phyloP scores from a whole-genome alignment of 2,797 vertebrate genomes.

The Gadopsis bispinosus region DNA sequence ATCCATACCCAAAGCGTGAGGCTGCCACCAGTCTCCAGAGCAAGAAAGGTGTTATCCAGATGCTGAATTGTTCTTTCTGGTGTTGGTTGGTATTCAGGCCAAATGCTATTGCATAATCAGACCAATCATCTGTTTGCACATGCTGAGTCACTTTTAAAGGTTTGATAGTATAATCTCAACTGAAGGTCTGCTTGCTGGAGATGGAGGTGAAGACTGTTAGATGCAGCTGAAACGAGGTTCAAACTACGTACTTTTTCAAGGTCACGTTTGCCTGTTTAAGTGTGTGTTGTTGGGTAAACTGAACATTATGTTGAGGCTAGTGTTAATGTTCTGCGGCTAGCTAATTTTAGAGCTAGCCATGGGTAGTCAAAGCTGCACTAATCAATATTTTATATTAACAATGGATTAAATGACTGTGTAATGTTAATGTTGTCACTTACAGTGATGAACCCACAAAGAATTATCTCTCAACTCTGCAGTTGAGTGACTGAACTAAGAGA shows the following conservation, averaged over 20 bases:
- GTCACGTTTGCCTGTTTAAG: no score
- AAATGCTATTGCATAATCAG: constrained; percentile 14
- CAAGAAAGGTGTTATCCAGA: constrained; percentile 32
- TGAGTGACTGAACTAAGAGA: no score
- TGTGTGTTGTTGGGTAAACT: no score
- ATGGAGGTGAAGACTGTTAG: background rate
- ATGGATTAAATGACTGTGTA: background rate
- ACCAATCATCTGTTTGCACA: constrained; percentile 12
- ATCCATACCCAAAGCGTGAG: background rate
- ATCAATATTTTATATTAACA: no score
- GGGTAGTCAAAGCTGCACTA: no score
- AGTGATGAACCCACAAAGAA: background rate
- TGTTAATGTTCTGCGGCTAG: no score
- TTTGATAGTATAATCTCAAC: background rate
- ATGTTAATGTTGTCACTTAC: background rate
- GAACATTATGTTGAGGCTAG: no score
- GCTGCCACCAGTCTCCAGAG: background rate
- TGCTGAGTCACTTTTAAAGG: background rate
- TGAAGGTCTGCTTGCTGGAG: background rate
- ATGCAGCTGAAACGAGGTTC: background rate
- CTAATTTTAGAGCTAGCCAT: no score
- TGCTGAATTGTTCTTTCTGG: background rate
- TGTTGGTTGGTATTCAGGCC: constrained; percentile 7
- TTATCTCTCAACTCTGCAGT: no score
- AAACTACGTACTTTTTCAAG: no score